Conservation (phyloP, 2,113 vertebrate genomes). For the Xenopus laevis region DNA sequence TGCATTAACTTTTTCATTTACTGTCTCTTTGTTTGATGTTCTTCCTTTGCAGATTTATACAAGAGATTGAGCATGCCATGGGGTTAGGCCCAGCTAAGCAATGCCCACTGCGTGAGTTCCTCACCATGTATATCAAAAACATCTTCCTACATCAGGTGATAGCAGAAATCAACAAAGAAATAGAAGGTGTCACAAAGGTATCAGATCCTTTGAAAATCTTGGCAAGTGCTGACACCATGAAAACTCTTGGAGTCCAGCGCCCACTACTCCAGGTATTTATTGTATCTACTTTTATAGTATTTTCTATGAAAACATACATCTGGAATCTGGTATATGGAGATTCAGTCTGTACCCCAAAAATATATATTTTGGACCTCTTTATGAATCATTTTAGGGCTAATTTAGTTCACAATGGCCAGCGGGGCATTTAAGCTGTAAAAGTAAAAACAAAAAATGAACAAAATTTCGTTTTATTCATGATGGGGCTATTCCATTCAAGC, state of each 20-base stretch:
- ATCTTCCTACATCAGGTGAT: conserved; percentile 94
- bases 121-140: conserved; percentile 94
- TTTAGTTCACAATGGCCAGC: too few species aligned
- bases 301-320: too few species aligned
- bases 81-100: conserved; percentile 86
- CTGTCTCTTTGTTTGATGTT: neutral
- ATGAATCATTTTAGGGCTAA: too few species aligned
- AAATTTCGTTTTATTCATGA: too few species aligned
- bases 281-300: too few species aligned
- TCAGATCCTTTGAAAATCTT: conserved; percentile 89
- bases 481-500: too few species aligned
- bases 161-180: conserved; percentile 95
- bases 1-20: too few species aligned
- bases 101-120: conserved; percentile 89
- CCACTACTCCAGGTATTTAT: conserved; percentile 86
- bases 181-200: conserved; percentile 85
- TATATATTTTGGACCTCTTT: too few species aligned
- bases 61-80: conserved; percentile 88
- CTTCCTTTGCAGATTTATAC: conserved; percentile 82
- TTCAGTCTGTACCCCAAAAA: too few species aligned
- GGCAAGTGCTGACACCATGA: conserved; percentile 93
- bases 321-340: too few species aligned
- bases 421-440: too few species aligned
- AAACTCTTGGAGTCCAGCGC: conserved; percentile 84
- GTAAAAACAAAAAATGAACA: too few species aligned